A percentile compares a stretch with the other conserved stretches of the same genome.
Evolutionary conservation across 2,888 invertebrate species (phyloP).

Genomic region (Cylindroiulus punctatus): DNA sequence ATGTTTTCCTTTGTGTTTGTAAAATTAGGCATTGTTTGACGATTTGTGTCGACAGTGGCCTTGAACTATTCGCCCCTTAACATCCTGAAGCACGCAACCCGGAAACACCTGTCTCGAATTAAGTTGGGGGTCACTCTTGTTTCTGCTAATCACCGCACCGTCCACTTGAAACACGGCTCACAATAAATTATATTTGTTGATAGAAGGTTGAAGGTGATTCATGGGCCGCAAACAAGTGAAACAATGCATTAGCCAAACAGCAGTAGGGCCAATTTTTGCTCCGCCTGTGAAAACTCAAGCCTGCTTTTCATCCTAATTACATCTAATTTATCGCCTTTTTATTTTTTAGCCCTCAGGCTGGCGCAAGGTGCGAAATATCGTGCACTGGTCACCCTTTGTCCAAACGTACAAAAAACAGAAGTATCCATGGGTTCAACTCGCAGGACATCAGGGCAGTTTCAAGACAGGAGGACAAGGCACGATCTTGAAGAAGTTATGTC

Average conservation of each 20-base stretch:
- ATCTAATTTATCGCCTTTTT: slow-evolving; percentile 15
- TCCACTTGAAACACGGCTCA: background rate
- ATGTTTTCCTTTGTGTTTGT: background rate
- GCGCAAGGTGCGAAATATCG: slow-evolving; percentile 91
- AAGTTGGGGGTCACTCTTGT: background rate
- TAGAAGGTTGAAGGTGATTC: slow-evolving; percentile 20
- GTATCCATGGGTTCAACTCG: slow-evolving; percentile 96
- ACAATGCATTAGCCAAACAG: background rate
- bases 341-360: slow-evolving; percentile 84
- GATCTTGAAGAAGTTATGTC: slow-evolving; percentile 90
- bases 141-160: background rate
- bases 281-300: background rate
- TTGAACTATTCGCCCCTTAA: slow-evolving; percentile 13
- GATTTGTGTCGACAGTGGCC: background rate
- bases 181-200: background rate
- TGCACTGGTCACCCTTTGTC: slow-evolving; percentile 96
- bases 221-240: slow-evolving; percentile 14
- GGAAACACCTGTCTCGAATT: background rate
- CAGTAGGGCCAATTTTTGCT: background rate
- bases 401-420: slow-evolving; percentile 95
- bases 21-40: background rate
- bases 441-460: slow-evolving; percentile 94
- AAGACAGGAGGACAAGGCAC: slow-evolving; percentile 93
- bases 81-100: background rate
- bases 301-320: background rate